Base-by-base conservation (phyloP, 2,888 invertebrate species). In the Tanytarsus gracilentus region DNA sequence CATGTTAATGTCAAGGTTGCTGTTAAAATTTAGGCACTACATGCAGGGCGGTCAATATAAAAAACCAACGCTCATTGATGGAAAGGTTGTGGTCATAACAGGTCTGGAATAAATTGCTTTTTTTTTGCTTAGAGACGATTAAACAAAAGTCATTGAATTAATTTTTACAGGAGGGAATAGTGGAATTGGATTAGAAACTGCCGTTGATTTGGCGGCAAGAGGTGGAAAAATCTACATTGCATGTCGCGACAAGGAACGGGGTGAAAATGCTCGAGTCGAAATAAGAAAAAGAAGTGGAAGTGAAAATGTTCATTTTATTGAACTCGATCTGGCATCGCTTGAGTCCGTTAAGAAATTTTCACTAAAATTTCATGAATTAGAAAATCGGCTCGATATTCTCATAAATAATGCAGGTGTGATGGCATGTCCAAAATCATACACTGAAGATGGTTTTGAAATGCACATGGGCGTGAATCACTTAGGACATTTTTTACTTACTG, bases 221-320 rank as follows among this genome's bases (percentile, higher is more conserved):
- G 84, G 85, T 7, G 90, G 86, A 4, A 86, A 83, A 77, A 84
- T 92, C 65, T 84, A 89, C 68, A 86, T 93, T 88, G 92, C 90
- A 4, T 92, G 92, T 67, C 79, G 90, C 48, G 81, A 92, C 75
- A 78, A 89, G 75, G 72, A 76, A 40, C 80, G 79, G 68, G 92
- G 91, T 72, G 88, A 90, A 78, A 74, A 74, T 73, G 72, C 76
- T 60, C 77, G 84, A 1, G 76, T 79, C 67, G 80, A 84, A 64
- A 84, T 88, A 62, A 84, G 87, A 36, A 66, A 86, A 62, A 80
- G 83, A 64, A 84, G 86, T 0, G 75, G 73, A 67, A 92, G 92
- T 72, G 86, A 85, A 70, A 83, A 78, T 69, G 80, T 93, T 39
- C 86, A 87, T 69, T 72, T 72, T 48, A 73, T 76, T 39, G 67